Evolutionary conservation across 2,888 invertebrate species (phyloP).

Genomic region (Scaptomyza polygonia): DNA sequence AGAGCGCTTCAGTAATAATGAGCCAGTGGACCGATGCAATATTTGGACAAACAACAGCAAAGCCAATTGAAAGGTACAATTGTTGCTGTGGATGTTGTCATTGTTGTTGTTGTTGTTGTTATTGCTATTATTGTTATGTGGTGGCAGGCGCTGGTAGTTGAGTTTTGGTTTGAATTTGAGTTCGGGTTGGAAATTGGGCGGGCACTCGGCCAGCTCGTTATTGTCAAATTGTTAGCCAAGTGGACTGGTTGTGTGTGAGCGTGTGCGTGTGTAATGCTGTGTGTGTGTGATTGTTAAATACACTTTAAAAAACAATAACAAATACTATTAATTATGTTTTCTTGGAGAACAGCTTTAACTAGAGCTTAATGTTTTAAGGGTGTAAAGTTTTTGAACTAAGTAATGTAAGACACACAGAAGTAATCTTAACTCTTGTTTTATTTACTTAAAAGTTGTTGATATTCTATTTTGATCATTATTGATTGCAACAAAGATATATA

Average conservation of each 20-base stretch:
- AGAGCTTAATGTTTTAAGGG: too few species aligned
- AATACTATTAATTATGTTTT: too few species aligned
- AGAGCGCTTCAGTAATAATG: slow-evolving; percentile 67
- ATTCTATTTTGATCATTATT: not conserved
- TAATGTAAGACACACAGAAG: too few species aligned
- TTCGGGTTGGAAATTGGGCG: slow-evolving; percentile 71
- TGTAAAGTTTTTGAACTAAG: too few species aligned
- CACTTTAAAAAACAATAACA: slow-evolving; percentile 18
- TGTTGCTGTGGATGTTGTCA: slow-evolving; percentile 45
- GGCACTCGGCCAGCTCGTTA: slow-evolving; percentile 65
- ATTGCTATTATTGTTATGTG: slow-evolving; percentile 40
- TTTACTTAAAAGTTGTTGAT: too few species aligned
- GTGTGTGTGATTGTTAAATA: slow-evolving; percentile 43
- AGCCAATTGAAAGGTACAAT: slow-evolving; percentile 72
- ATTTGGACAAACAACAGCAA: slow-evolving; percentile 62
- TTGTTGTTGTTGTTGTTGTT: slow-evolving; percentile 25
- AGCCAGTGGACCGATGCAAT: slow-evolving; percentile 64
- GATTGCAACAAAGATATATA: not conserved
- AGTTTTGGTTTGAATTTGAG: slow-evolving; percentile 43
- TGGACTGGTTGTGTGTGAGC: slow-evolving; percentile 15
- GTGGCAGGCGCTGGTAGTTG: slow-evolving; percentile 49
- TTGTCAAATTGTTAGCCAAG: slow-evolving; percentile 75
- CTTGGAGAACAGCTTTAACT: too few species aligned
- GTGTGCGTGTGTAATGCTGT: slow-evolving; percentile 7
- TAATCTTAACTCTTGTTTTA: too few species aligned